Evolutionary conservation across 1,140 invertebrate genomes (phyloP), one percentile per base, ranked within the genome.

Genomic region (Dendrolimus punctatus): DNA sequence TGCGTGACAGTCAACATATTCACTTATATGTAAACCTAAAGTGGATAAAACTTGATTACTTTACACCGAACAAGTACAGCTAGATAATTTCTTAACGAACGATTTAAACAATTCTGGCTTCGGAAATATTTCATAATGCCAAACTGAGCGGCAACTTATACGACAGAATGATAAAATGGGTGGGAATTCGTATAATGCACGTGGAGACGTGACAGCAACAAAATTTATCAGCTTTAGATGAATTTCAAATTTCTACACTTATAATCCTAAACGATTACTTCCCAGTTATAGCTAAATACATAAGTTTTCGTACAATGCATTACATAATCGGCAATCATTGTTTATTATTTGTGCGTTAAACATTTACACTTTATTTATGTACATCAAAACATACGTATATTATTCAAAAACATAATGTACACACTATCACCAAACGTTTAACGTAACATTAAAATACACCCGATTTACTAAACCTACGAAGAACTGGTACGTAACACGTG

Each of bases 281-380:
- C 55, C 65, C 73, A 73, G 76, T 76, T 73, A 76, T 66, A 82
- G 78, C 81, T 85, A 83, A 80, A 68, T 83, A 85, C 71, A 80
- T 81, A 80, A 73, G 67, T 72, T 73, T 74, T 67, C 77, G 71
- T 85, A 83, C 69, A 76, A 69, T 73, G 76, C 70, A 76, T 80
- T 78, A 76, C 73, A 73, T 68, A 58, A 58, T 65, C 68, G 73
- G 71, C 72, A 57, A 62, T 68, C 62, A 73, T 67, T 58, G 66
- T 63, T 73, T 71, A 74, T 68, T 81, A 80, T 85, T 85, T 85
- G 82, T 85, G 82, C 82, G 82, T 85, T 85, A 81, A 82, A 85
- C 82, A 85, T 82, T 82, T 85, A 85, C 76, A 82, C 78, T 69
- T 84, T 85, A 85, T 82, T 77, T 84, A 86, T 84, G 75, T 86